Evolutionary conservation across 2,888 invertebrate genomes (phyloP).

Genomic region (Hylaea fasciaria): DNA sequence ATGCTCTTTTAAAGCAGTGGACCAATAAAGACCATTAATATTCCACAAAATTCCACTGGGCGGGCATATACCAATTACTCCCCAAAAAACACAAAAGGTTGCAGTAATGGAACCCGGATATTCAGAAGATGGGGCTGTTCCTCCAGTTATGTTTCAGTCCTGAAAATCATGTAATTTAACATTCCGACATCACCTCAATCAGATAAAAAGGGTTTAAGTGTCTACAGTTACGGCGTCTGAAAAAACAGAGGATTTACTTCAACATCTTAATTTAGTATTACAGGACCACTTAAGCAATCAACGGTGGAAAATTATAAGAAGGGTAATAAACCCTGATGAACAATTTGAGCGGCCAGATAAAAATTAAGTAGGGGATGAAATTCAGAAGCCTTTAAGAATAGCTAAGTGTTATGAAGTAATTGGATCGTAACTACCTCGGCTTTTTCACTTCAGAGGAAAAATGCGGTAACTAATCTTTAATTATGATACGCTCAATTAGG

Average conservation of each 20-base stretch:
- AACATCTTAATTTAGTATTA: neutral
- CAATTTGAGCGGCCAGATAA: constrained; percentile 13
- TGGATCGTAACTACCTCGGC: constrained; percentile 9
- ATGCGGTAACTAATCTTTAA: neutral
- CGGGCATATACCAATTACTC: too few species aligned
- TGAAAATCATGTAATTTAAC: neutral
- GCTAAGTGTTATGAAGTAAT: constrained; percentile 19
- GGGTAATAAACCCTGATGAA: constrained; percentile 16
- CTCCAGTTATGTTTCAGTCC: neutral
- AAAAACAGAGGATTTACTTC: constrained; percentile 1
- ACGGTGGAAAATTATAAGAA: constrained; percentile 16
- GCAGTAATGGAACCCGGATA: too few species aligned
- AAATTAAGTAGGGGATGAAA: constrained; percentile 15
- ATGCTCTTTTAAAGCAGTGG: too few species aligned
- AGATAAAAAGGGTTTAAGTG: neutral
- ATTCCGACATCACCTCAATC: constrained; percentile 1
- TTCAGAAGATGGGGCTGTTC: too few species aligned
- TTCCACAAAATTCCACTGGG: too few species aligned
- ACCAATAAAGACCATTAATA: too few species aligned
- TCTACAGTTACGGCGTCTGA: neutral
- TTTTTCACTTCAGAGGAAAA: neutral
- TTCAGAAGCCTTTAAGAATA: constrained; percentile 12
- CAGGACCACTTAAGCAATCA: constrained; percentile 7
- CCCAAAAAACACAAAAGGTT: too few species aligned
- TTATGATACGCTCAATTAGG: neutral